Percentiles rank a stretch among this genome's conserved stretches.
Evolutionary conservation across 1,140 invertebrate species (phyloP).

Genomic region (Drosophila lini): DNA sequence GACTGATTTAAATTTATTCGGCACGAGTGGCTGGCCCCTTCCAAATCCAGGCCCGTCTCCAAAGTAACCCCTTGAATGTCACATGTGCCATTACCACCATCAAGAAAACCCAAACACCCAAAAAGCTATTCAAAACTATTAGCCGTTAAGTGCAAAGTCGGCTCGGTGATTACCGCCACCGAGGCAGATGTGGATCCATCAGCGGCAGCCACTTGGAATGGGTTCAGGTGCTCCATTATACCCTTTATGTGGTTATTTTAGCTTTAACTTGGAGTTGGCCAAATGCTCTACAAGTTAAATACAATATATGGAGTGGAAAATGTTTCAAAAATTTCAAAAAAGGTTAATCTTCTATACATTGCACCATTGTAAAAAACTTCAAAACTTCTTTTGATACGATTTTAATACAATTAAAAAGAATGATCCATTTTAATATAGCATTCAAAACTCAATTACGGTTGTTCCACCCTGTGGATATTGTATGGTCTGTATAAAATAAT

Average conservation of each 20-base stretch:
- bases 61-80: constrained; percentile 34
- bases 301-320: not conserved
- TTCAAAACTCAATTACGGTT: too few relatives aligned
- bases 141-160: constrained; percentile 44
- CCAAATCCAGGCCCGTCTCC: constrained; percentile 38
- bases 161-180: constrained; percentile 19
- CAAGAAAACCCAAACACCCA: constrained; percentile 2
- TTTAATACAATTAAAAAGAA: too few relatives aligned
- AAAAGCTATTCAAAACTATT: constrained; percentile 39
- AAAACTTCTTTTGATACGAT: too few relatives aligned
- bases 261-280: not conserved
- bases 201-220: constrained; percentile 41
- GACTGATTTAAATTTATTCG: constrained; percentile 43
- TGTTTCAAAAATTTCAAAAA: not conserved
- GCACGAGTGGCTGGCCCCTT: constrained; percentile 38
- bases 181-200: constrained; percentile 42
- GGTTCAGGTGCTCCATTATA: constrained; percentile 45
- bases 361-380: not conserved
- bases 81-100: constrained; percentile 33
- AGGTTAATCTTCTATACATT: too few relatives aligned
- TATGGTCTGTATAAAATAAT: too few relatives aligned
- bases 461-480: not conserved
- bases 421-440: too few relatives aligned
- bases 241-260: constrained; percentile 15
- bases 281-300: not conserved